phyloP scores from a whole-genome alignment of 2,797 vertebrate species.

The Myotis vivesi region DNA sequence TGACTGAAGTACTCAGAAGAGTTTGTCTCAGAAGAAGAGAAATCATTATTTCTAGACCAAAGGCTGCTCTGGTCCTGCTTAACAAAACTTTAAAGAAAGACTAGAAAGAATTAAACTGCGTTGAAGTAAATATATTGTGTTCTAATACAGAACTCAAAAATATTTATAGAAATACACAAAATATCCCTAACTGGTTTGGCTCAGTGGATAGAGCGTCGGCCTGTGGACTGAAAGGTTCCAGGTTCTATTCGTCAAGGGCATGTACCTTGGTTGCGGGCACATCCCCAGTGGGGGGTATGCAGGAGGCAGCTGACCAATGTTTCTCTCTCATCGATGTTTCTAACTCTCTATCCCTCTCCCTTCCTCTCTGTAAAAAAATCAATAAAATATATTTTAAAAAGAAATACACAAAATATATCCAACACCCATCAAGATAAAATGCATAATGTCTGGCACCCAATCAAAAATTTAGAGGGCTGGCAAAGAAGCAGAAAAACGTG shows the following conservation, averaged over 20 bases:
- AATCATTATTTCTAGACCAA: constrained; percentile 4
- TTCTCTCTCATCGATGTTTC: no score
- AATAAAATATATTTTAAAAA: background rate
- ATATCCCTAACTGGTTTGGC: no score
- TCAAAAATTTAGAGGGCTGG: background rate
- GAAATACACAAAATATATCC: background rate
- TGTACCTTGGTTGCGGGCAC: no score
- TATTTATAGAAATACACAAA: background rate
- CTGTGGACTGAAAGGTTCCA: no score
- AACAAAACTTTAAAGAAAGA: background rate
- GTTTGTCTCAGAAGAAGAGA: background rate
- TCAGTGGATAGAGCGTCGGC: no score
- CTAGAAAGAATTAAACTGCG: background rate
- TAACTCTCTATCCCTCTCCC: no score
- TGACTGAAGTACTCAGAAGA: background rate
- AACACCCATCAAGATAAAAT: background rate
- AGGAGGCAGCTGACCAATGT: no score
- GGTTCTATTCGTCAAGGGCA: no score
- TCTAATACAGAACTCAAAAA: background rate
- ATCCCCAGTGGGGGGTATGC: no score
- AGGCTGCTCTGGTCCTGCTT: background rate
- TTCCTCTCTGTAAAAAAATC: no score
- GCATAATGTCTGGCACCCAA: background rate
- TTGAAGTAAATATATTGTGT: constrained; percentile 1
- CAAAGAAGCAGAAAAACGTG: background rate